Conservation (phyloP, 1,140 invertebrate species). For the Triops cancriformis region DNA sequence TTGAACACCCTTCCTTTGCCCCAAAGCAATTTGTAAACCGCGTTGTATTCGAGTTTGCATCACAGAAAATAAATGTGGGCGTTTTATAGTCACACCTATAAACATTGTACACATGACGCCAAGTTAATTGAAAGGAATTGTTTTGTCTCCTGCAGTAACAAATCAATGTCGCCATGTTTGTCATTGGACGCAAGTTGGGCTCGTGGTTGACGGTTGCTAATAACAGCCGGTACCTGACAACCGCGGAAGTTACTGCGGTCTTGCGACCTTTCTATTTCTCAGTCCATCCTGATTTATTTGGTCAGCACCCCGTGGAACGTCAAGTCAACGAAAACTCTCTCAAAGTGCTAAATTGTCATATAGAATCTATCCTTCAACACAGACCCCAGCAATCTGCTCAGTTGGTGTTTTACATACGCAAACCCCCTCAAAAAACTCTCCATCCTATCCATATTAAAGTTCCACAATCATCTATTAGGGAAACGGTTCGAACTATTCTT, state of each 20-base stretch:
- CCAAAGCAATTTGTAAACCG: no score
- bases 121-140: no score
- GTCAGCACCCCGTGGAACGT: slow-evolving; percentile 76
- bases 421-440: slow-evolving; percentile 42
- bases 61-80: no score
- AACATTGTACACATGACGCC: no score
- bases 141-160: not conserved
- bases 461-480: slow-evolving; percentile 55
- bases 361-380: slow-evolving; percentile 61
- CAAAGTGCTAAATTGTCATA: slow-evolving; percentile 72
- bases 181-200: not conserved
- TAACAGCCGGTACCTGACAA: slow-evolving; percentile 42
- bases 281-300: slow-evolving; percentile 91
- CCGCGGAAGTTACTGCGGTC: slow-evolving; percentile 77
- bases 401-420: slow-evolving; percentile 60
- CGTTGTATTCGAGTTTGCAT: no score
- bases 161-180: slow-evolving; percentile 1
- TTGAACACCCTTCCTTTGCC: no score
- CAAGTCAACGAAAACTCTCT: slow-evolving; percentile 86
- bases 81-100: no score
- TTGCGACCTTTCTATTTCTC: slow-evolving; percentile 88
- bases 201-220: not conserved
- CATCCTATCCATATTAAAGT: slow-evolving; percentile 62
- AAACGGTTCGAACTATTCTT: slow-evolving; percentile 66
- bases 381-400: slow-evolving; percentile 48